Percentiles rank a stretch among this genome's conserved stretches.
phyloP scores from a whole-genome alignment of 2,888 invertebrate genomes.

The Spilarctia lutea region DNA sequence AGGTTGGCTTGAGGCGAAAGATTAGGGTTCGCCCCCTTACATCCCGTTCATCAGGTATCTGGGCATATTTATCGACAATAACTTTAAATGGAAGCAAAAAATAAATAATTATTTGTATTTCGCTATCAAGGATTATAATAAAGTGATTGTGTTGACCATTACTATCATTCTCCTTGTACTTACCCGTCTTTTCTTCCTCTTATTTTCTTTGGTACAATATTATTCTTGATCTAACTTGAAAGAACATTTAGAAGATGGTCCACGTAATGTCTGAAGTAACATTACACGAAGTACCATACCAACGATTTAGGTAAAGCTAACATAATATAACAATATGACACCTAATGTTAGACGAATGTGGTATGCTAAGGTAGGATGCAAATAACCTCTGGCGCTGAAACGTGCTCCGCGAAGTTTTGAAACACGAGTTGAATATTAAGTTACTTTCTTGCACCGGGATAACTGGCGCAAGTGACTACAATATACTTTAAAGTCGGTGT shows the following conservation, averaged over 20 bases:
- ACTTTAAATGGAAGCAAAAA: too few relatives aligned
- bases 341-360: constrained; percentile 69
- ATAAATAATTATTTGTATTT: too few relatives aligned
- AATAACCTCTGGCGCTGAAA: constrained; percentile 73
- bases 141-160: too few relatives aligned
- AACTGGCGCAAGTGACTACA: constrained; percentile 71
- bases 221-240: background rate
- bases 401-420: constrained; percentile 73
- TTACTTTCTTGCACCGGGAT: constrained; percentile 62
- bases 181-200: background rate
- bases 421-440: constrained; percentile 75
- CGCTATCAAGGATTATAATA: too few relatives aligned
- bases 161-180: too few relatives aligned
- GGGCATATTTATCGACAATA: too few relatives aligned
- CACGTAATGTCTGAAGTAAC: constrained; percentile 4
- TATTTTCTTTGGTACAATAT: too few relatives aligned
- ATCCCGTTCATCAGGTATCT: too few relatives aligned
- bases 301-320: constrained; percentile 24
- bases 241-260: background rate
- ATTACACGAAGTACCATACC: constrained; percentile 4
- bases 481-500: constrained; percentile 76
- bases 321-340: constrained; percentile 72
- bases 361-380: constrained; percentile 72
- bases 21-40: too few relatives aligned
- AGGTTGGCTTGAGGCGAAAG: too few relatives aligned